These are phyloP conservation scores for Aphelinus certus DNA, from an alignment of 1,140 invertebrate species.

Conservation along the genomic window DNA sequence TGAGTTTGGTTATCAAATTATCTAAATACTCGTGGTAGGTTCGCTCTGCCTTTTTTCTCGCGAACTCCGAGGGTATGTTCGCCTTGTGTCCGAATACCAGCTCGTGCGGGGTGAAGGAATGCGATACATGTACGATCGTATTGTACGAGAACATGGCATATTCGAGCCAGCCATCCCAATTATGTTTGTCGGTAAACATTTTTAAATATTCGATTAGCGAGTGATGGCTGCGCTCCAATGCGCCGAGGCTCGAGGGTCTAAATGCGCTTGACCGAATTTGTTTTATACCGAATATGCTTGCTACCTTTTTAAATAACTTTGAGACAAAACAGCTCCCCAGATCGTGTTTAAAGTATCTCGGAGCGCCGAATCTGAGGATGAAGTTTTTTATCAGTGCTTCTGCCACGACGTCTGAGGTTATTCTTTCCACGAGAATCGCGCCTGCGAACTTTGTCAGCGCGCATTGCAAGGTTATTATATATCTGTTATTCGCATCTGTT, in stretches of 20 bases:
- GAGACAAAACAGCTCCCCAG: background rate
- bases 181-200: background rate
- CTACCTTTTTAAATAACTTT: background rate
- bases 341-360: background rate
- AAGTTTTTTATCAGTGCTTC: constrained; percentile 7
- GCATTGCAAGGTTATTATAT: constrained; percentile 11
- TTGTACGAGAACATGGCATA: constrained; percentile 5
- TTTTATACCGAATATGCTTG: background rate
- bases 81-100: background rate
- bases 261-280: background rate
- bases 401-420: constrained; percentile 4
- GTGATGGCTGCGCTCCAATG: constrained; percentile 5
- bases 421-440: background rate
- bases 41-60: background rate
- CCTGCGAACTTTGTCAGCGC: background rate
- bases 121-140: background rate
- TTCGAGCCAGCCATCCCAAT: background rate
- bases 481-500: background rate
- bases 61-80: background rate
- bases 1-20: background rate
- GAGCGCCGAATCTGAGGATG: background rate
- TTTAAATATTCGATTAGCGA: constrained; percentile 7
- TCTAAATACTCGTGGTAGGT: background rate
- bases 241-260: background rate
- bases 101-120: constrained; percentile 4